These are phyloP conservation scores for Coregonus clupeaformis DNA, from an alignment of 2,113 vertebrate species.

Conservation along the genomic window DNA sequence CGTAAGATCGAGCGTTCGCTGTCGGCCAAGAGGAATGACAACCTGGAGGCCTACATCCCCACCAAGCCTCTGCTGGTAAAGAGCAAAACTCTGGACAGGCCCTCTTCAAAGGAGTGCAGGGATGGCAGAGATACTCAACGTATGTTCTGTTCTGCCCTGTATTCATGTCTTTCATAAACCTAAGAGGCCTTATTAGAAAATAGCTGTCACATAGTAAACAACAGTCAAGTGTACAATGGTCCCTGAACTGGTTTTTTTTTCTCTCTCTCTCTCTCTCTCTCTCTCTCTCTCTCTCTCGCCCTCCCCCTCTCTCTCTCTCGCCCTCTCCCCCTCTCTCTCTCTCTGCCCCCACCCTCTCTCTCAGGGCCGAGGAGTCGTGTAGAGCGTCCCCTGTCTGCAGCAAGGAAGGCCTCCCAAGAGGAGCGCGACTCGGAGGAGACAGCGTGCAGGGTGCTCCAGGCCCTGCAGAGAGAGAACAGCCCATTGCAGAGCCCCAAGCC, in stretches of 20 bases:
- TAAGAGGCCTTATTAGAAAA: no score
- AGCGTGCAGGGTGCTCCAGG: slow-evolving; percentile 75
- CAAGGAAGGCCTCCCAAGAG: slow-evolving; percentile 68
- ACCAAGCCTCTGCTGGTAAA: slow-evolving; percentile 73
- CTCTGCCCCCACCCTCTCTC: not conserved
- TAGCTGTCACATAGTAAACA: no score
- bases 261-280: not conserved
- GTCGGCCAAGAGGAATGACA: slow-evolving; percentile 85
- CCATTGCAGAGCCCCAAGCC: slow-evolving; percentile 59
- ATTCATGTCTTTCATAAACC: no score
- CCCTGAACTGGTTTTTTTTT: not conserved
- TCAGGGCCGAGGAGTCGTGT: slow-evolving; percentile 75
- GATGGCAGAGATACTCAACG: slow-evolving; percentile 72
- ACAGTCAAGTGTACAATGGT: not conserved
- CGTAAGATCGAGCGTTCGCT: slow-evolving; percentile 76
- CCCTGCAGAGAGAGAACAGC: slow-evolving; percentile 85
- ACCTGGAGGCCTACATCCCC: slow-evolving; percentile 77
- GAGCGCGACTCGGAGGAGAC: slow-evolving; percentile 75
- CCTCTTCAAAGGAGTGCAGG: slow-evolving; percentile 63
- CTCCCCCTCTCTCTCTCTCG: no score
- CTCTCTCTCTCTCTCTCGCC: not conserved
- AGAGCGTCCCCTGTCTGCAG: slow-evolving; percentile 80
- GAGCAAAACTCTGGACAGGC: slow-evolving; percentile 66
- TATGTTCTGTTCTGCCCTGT: slow-evolving; percentile 60
- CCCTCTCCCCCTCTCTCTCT: no score